Evolutionary conservation across 1,140 invertebrate genomes (phyloP).

Genomic region (Drosophila baimaii): DNA sequence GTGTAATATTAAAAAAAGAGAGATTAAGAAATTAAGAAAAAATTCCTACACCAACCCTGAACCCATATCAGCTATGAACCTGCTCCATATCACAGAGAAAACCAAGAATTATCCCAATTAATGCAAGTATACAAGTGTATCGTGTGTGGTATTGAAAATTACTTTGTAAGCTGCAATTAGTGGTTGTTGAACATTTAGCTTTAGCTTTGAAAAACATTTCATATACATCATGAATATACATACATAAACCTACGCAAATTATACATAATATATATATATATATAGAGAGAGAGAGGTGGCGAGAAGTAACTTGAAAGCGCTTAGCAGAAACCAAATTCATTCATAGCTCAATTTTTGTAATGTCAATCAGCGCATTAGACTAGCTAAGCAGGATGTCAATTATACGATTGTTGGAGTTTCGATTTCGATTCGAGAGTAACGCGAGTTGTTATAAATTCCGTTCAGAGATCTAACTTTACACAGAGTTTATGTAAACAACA

Average conservation of each 20-base stretch:
- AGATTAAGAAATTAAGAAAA: conserved; percentile 18
- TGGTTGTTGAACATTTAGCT: conserved; percentile 82
- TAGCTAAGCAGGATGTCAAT: conserved; percentile 58
- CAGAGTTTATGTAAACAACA: conserved; percentile 47
- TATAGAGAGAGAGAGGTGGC: conserved; percentile 32
- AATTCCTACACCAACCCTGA: conserved; percentile 55
- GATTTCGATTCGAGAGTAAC: conserved; percentile 62
- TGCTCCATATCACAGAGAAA: conserved; percentile 50
- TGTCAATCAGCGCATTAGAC: conserved; percentile 54
- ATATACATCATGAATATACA: conserved; percentile 66
- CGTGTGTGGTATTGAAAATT: conserved; percentile 70
- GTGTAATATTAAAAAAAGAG: conserved; percentile 29
- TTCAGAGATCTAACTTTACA: conserved; percentile 79
- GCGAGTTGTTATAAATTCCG: conserved; percentile 82
- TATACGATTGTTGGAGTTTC: conserved; percentile 57
- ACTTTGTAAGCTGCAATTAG: conserved; percentile 82
- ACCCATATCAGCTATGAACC: conserved; percentile 67
- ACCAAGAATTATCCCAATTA: conserved; percentile 41
- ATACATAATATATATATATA: conserved; percentile 12
- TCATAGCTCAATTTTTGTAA: conserved; percentile 62
- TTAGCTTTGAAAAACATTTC: conserved; percentile 72
- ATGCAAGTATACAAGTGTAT: conserved; percentile 63
- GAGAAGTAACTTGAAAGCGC: conserved; percentile 37
- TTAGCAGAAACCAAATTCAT: conserved; percentile 45
- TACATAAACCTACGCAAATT: conserved; percentile 34